Conservation (phyloP, 2,797 vertebrate species). For the Bradypodion pumilum region DNA sequence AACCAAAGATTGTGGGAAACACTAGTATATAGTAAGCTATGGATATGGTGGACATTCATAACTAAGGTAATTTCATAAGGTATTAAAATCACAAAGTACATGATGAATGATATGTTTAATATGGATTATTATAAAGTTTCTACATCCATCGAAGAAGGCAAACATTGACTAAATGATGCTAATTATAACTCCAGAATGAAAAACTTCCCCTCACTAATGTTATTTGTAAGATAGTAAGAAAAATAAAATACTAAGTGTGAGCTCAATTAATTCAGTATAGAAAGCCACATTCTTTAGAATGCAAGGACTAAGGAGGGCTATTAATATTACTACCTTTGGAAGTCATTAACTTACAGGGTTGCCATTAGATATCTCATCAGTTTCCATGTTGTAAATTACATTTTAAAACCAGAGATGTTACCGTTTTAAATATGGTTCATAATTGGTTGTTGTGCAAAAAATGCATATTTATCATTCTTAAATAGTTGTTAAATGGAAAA, state of each 20-base stretch:
- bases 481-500: not conserved
- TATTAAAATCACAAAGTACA: not conserved
- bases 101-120: not conserved
- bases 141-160: not conserved
- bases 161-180: not conserved
- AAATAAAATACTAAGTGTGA: conserved; percentile 23
- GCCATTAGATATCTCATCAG: conserved; percentile 23
- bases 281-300: no score
- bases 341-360: no score
- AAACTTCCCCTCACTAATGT: conserved; percentile 51
- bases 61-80: rapidly evolving
- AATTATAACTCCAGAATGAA: conserved; percentile 30
- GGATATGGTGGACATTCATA: not conserved
- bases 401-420: not conserved
- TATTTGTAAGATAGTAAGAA: conserved; percentile 50
- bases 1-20: no score
- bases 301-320: no score
- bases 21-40: not conserved
- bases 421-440: conserved; percentile 30
- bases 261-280: no score
- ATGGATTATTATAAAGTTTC: not conserved
- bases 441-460: conserved; percentile 32
- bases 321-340: no score
- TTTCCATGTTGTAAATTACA: rapidly evolving
- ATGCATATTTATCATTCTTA: conserved; percentile 1